Percentiles rank a stretch among this genome's conserved stretches.
phyloP scores from a whole-genome alignment of 2,888 invertebrate genomes.

The Pemphredon lugubris region DNA sequence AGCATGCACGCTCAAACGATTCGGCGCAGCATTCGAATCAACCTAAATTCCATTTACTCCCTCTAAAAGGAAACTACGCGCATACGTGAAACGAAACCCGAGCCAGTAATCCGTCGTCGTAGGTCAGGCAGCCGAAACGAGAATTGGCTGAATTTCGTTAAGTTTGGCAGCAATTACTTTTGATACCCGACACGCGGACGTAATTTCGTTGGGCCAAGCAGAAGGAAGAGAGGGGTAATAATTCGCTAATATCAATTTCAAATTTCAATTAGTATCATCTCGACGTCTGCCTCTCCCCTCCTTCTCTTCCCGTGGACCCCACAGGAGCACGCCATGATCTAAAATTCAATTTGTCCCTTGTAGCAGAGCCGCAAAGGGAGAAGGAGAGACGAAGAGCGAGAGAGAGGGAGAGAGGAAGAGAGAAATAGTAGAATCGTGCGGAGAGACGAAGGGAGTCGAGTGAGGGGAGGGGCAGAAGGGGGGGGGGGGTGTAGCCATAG shows the following conservation, averaged over 20 bases:
- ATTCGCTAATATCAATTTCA: conserved; percentile 82
- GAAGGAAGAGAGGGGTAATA: conserved; percentile 76
- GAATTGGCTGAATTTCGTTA: conserved; percentile 76
- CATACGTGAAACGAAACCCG: conserved; percentile 48
- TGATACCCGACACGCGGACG: conserved; percentile 79
- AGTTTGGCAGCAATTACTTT: conserved; percentile 80
- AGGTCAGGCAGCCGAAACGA: conserved; percentile 64
- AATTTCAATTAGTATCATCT: conserved; percentile 82
- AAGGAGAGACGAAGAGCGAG: conserved; percentile 39
- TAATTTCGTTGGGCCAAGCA: conserved; percentile 74
- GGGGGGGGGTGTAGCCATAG: conserved; percentile 20
- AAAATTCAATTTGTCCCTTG: conserved; percentile 81
- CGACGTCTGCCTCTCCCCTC: conserved; percentile 67
- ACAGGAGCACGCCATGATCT: conserved; percentile 79
- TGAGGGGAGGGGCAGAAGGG: conserved; percentile 15
- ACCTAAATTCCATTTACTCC: conserved; percentile 43
- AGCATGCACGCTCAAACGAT: conserved; percentile 10
- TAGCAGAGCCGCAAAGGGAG: conserved; percentile 66
- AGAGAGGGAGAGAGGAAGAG: conserved; percentile 3
- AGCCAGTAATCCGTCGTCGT: conserved; percentile 55
- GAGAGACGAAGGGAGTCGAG: conserved; percentile 8
- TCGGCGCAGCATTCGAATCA: conserved; percentile 31
- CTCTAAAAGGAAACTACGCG: conserved; percentile 25
- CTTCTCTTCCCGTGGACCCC: conserved; percentile 68
- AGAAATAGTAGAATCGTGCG: not conserved